Evolutionary conservation across 2,888 invertebrate genomes (phyloP).

Genomic region (Charanyca ferruginea): DNA sequence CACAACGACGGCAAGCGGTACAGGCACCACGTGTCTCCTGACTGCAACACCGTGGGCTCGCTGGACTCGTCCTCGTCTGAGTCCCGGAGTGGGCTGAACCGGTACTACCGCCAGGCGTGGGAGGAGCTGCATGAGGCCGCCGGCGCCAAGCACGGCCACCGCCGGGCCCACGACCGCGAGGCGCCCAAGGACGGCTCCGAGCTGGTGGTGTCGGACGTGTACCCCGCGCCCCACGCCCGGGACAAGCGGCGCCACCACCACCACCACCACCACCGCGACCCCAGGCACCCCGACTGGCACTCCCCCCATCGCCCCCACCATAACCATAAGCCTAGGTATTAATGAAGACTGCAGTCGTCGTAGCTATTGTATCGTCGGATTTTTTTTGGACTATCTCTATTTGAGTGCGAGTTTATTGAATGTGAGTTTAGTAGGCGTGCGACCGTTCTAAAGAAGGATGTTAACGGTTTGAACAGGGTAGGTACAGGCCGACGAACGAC

Average conservation of each 20-base stretch:
- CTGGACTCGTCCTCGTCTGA: constrained; percentile 97
- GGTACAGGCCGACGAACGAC: neutral
- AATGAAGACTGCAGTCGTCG: constrained; percentile 55
- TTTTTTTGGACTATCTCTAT: constrained; percentile 25
- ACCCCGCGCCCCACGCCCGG: constrained; percentile 82
- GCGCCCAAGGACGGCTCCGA: constrained; percentile 94
- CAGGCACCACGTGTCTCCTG: constrained; percentile 96
- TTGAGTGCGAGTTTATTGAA: constrained; percentile 14
- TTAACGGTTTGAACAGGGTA: constrained; percentile 14
- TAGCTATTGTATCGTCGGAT: constrained; percentile 29
- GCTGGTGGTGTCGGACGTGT: constrained; percentile 93
- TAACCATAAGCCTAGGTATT: constrained; percentile 90
- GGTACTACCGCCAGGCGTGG: constrained; percentile 98
- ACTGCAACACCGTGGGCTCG: constrained; percentile 97
- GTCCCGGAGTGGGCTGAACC: constrained; percentile 95
- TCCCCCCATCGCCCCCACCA: constrained; percentile 90
- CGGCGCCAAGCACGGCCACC: constrained; percentile 88
- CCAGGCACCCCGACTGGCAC: constrained; percentile 91
- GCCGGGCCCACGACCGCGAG: constrained; percentile 85
- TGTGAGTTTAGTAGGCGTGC: constrained; percentile 8
- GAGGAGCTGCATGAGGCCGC: constrained; percentile 97
- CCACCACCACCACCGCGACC: constrained; percentile 94
- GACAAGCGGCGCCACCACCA: constrained; percentile 94
- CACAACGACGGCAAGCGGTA: constrained; percentile 96
- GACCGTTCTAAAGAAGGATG: neutral